Percentiles rank a stretch among this genome's conserved stretches.
Evolutionary conservation across 2,113 vertebrate species (phyloP).

Genomic region (Clarias gariepinus): DNA sequence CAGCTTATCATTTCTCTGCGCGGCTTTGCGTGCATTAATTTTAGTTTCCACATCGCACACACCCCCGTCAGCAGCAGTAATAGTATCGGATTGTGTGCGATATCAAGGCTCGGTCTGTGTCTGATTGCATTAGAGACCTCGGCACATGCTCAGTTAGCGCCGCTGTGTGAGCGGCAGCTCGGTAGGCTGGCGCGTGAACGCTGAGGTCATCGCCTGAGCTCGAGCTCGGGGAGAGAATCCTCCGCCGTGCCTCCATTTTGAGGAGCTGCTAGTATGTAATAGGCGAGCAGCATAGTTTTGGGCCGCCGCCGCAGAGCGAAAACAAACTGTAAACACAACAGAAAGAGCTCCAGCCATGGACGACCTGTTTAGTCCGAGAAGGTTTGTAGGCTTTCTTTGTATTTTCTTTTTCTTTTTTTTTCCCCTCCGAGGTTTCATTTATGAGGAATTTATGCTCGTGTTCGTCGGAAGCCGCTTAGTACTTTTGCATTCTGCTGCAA

Average conservation of each 20-base stretch:
- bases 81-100: not conserved
- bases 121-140: constrained; percentile 60
- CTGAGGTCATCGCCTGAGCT: constrained; percentile 97
- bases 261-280: constrained; percentile 78
- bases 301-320: constrained; percentile 67
- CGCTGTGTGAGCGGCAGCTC: constrained; percentile 83
- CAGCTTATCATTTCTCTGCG: not conserved
- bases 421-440: not conserved
- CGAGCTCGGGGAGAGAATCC: constrained; percentile 80
- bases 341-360: constrained; percentile 88
- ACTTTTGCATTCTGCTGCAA: constrained; percentile 54
- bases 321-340: constrained; percentile 74
- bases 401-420: constrained; percentile 31
- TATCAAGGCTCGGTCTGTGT: not conserved
- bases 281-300: constrained; percentile 77
- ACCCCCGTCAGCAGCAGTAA: not conserved
- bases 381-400: constrained; percentile 80
- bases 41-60: not conserved
- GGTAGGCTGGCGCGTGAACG: constrained; percentile 90
- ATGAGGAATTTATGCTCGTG: not conserved
- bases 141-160: constrained; percentile 94
- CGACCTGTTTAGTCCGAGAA: constrained; percentile 91
- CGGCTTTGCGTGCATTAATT: not conserved
- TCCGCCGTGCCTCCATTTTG: constrained; percentile 99
- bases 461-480: constrained; percentile 21